Evolutionary conservation across 2,113 vertebrate genomes (phyloP).

Genomic region (Solea solea): DNA sequence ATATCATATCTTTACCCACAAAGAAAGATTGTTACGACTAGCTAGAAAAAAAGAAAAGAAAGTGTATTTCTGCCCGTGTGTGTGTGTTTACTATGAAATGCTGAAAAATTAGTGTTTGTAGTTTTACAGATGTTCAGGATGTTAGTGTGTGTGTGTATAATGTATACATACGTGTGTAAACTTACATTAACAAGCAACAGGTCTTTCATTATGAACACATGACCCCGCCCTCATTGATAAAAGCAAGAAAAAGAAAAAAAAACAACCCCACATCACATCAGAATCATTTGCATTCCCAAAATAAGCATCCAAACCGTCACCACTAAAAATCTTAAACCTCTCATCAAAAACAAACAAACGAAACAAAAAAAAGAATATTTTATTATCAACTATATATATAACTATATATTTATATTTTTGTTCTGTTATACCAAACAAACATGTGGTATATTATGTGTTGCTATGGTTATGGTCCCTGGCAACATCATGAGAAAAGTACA

Average conservation of each 20-base stretch:
- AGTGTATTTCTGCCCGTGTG: conserved; percentile 24
- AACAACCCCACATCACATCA: conserved; percentile 44
- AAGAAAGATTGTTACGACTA: conserved; percentile 92
- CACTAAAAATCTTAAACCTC: conserved; percentile 55
- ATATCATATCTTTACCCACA: conserved; percentile 82
- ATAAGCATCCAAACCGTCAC: conserved; percentile 68
- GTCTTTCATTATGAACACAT: conserved; percentile 60
- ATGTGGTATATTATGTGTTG: conserved; percentile 58
- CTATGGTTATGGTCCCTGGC: conserved; percentile 63
- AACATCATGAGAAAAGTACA: conserved; percentile 66
- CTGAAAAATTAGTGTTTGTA: conserved; percentile 14
- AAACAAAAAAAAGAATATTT: conserved; percentile 44
- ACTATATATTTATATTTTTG: conserved; percentile 78
- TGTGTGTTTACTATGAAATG: conserved; percentile 28
- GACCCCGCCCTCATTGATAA: conserved; percentile 3
- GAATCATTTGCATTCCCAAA: conserved; percentile 58
- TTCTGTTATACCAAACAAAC: conserved; percentile 66
- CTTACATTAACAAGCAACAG: conserved; percentile 59
- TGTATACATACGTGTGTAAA: conserved; percentile 28
- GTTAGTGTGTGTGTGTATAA: conserved; percentile 25
- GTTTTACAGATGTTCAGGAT: conserved; percentile 24
- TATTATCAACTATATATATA: conserved; percentile 68
- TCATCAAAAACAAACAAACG: conserved; percentile 18
- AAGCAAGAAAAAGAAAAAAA: conserved; percentile 11
- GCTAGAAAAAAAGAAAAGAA: conserved; percentile 81